These are phyloP conservation scores for Zaprionus davidi DNA, from an alignment of 1,140 invertebrate species.

Conservation along the genomic window DNA sequence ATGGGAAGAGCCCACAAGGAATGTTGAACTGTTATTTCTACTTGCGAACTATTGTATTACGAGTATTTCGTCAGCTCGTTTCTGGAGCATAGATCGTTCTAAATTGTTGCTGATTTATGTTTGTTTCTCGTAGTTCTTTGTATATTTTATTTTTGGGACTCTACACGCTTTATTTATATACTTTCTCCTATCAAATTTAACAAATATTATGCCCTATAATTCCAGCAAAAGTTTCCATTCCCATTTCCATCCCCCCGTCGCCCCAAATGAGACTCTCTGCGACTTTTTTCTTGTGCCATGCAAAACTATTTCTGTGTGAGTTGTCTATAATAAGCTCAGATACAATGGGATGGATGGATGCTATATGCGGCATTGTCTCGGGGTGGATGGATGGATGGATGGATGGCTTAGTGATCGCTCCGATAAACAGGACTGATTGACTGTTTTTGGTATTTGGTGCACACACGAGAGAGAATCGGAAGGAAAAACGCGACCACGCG, in stretches of 20 bases:
- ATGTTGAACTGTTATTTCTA: background rate
- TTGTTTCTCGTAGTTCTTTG: background rate
- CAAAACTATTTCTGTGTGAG: background rate
- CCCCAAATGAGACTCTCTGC: background rate
- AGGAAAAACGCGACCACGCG: constrained; percentile 25
- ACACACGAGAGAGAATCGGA: constrained; percentile 14
- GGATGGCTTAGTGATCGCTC: constrained; percentile 8
- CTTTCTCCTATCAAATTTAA: constrained; percentile 3
- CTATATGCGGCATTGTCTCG: constrained; percentile 7
- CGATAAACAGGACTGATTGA: constrained; percentile 33
- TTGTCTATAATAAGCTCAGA: constrained; percentile 9
- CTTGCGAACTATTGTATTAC: too few species aligned
- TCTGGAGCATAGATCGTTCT: constrained; percentile 1
- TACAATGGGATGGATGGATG: background rate
- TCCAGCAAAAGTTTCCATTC: background rate
- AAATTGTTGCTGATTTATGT: background rate
- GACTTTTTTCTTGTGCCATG: background rate
- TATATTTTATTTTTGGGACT: background rate
- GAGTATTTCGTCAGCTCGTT: background rate
- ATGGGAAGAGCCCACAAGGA: background rate
- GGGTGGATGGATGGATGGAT: background rate
- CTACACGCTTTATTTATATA: constrained; percentile 1
- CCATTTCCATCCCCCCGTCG: background rate
- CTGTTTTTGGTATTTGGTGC: constrained; percentile 41
- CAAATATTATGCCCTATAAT: constrained; percentile 2